phyloP scores from a whole-genome alignment of 2,888 invertebrate species.

The Dolomedes plantarius region DNA sequence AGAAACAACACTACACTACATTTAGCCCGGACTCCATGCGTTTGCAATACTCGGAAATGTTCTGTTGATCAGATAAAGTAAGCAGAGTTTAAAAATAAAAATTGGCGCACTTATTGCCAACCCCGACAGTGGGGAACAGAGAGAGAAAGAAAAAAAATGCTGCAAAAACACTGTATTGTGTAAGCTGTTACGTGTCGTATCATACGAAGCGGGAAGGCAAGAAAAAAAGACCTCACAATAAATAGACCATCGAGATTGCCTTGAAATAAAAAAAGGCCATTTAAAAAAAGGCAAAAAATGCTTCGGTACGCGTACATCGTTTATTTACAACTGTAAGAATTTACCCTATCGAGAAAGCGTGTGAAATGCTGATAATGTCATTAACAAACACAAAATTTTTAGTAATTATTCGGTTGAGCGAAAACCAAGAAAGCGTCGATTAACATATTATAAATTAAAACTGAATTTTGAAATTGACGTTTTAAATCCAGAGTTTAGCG shows the following conservation, averaged over 20 bases:
- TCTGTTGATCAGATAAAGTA: not conserved
- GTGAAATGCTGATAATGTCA: no score
- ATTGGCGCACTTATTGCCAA: not conserved
- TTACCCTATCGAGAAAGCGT: no score
- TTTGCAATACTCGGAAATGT: no score
- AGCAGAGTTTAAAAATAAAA: not conserved
- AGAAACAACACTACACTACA: no score
- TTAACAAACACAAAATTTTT: no score
- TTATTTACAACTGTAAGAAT: not conserved
- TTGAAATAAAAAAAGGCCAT: not conserved
- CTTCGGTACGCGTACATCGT: not conserved
- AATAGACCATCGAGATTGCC: not conserved
- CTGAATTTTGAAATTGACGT: no score
- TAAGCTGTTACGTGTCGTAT: constrained; percentile 5
- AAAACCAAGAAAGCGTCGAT: no score
- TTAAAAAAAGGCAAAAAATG: not conserved
- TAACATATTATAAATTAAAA: no score
- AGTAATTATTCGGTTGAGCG: no score
- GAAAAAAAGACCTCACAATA: not conserved
- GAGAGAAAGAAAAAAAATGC: not conserved
- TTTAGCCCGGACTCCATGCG: no score
- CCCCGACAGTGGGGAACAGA: not conserved
- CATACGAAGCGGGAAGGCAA: no score
- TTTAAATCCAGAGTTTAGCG: no score
- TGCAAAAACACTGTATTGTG: not conserved